Conservation (phyloP, 2,888 invertebrate genomes). For the Galerucella calmariensis region DNA sequence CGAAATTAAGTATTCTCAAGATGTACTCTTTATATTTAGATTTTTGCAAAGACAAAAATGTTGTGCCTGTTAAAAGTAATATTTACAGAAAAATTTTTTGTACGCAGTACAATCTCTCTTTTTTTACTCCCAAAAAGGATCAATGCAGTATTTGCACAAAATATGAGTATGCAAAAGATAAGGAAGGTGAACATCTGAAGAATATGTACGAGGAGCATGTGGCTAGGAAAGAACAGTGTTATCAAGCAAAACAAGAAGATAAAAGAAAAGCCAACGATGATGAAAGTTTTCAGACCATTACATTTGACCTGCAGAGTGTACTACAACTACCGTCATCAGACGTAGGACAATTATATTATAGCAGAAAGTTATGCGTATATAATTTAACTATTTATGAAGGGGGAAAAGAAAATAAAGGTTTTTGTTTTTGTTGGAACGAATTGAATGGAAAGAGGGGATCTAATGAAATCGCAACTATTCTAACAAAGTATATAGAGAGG, state of each 20-base stretch:
- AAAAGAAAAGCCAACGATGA: no score
- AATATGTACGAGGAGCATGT: no score
- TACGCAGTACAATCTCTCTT: slow-evolving; percentile 8
- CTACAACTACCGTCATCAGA: background rate
- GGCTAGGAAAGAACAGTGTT: no score
- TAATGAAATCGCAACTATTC: no score
- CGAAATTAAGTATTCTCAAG: slow-evolving; percentile 20
- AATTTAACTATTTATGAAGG: slow-evolving; percentile 7
- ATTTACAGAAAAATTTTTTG: slow-evolving; percentile 17
- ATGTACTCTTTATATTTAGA: slow-evolving; percentile 24
- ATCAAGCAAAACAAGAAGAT: no score
- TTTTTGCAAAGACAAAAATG: slow-evolving; percentile 3
- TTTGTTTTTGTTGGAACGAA: no score
- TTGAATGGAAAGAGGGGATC: no score
- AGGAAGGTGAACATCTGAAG: no score
- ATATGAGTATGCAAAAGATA: background rate
- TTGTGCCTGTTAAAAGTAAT: background rate
- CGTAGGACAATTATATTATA: background rate
- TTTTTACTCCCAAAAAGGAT: slow-evolving; percentile 13
- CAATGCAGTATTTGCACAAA: slow-evolving; percentile 4
- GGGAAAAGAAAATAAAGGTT: background rate
- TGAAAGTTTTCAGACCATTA: no score
- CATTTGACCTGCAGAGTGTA: background rate
- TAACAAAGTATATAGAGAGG: background rate
- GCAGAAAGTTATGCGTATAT: background rate